Base-by-base conservation (phyloP, 2,113 vertebrate genomes). In the Anser brachyrhynchus region DNA sequence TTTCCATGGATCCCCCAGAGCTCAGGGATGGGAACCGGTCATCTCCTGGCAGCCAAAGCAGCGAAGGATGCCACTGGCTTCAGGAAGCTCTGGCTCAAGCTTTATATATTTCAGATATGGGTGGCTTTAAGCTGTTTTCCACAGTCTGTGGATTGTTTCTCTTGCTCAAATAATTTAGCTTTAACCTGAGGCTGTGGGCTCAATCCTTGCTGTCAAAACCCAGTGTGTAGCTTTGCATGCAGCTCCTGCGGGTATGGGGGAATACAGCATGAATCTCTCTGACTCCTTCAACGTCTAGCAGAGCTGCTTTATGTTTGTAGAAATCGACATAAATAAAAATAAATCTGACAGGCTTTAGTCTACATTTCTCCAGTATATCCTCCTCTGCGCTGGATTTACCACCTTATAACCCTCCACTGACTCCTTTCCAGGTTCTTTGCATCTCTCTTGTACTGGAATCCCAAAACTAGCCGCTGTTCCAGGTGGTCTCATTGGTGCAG, bases 101-200 rank as follows among this genome's bases (percentile, higher is more conserved):
- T 51, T 39, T 62, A 33, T 58, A 0, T 79, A n/a, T 85, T 85
- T 88, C 87, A 94, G 78, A 55, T 77, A 39, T 6, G 55, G 54
- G 82, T 88, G 85, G 84, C 78, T 96, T 79, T 75, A 54, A 95
- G 90, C 87, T 88, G 90, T 94, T 95, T 91, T 94, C 89, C 51
- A 76, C 67, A 66, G 91, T 22, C 54, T 74, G 75, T 1, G 15
- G 85, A 89, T 89, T 84, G 89, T 96, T 95, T 77, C 91, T 94
- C 93, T 83, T 95, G 87, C 82, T 92, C 94, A 97, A 96, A 96
- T 95, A 96, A 92, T 94, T 96, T 90, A 96, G 89, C 78, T 90
- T 70, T 96, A 83, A 96, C 95, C 94, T 9, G 51, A 71, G 95
- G 95, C 95, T 96, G 91, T 76, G 91, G 95, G 96, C 93, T 96